Percentiles rank a stretch among this genome's conserved stretches.
phyloP scores from a whole-genome alignment of 2,888 invertebrate genomes.

The Mamestra brassicae region DNA sequence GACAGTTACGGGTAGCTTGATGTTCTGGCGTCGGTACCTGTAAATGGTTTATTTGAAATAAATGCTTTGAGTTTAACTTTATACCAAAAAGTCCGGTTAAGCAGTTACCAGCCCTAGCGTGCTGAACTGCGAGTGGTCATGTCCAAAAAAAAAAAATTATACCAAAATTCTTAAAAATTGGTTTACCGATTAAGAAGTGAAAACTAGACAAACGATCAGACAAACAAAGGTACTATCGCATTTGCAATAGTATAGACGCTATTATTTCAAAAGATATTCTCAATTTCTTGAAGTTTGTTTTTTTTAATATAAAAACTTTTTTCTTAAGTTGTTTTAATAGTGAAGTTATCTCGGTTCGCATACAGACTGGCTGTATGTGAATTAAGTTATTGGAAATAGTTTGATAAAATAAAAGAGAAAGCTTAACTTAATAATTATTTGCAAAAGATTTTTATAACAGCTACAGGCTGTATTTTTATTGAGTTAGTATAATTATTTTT shows the following conservation, averaged over 20 bases:
- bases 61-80: too few relatives aligned
- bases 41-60: too few relatives aligned
- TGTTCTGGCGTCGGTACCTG: too few relatives aligned
- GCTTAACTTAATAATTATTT: constrained; percentile 4
- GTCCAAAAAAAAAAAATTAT: too few relatives aligned
- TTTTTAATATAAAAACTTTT: not conserved
- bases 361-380: not conserved
- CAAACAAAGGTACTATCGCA: not conserved
- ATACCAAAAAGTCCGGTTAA: too few relatives aligned
- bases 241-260: not conserved
- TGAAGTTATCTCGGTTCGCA: constrained; percentile 17
- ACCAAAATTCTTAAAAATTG: not conserved
- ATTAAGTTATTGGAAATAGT: constrained; percentile 8
- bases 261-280: constrained; percentile 32
- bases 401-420: not conserved
- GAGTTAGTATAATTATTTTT: not conserved
- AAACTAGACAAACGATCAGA: not conserved
- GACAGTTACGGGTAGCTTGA: too few relatives aligned
- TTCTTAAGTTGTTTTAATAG: not conserved
- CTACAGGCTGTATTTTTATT: constrained; percentile 1
- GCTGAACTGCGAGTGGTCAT: too few relatives aligned
- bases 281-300: not conserved
- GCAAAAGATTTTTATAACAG: too few relatives aligned
- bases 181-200: not conserved
- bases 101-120: too few relatives aligned